A percentile compares a stretch with the other conserved stretches of the same genome.
Evolutionary conservation across 2,888 invertebrate genomes (phyloP).

Genomic region (Pachliopta kotzebuea): DNA sequence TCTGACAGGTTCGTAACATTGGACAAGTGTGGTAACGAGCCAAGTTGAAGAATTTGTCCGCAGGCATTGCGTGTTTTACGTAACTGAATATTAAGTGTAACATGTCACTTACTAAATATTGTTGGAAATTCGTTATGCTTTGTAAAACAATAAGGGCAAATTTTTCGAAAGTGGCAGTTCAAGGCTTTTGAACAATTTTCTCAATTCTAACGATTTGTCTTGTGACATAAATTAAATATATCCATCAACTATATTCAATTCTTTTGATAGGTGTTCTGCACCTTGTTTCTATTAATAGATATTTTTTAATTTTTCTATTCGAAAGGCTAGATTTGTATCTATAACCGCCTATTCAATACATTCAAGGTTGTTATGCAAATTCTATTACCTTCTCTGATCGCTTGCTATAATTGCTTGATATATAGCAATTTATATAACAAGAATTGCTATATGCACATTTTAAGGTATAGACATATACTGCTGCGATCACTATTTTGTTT

Average conservation of each 20-base stretch:
- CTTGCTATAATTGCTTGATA: too few species aligned
- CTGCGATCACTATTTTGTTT: too few species aligned
- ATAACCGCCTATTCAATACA: conserved; percentile 52
- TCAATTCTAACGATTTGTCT: neutral
- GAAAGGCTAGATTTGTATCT: conserved; percentile 50
- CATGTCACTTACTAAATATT: conserved; percentile 53
- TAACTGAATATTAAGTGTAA: conserved; percentile 61
- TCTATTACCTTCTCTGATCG: conserved; percentile 53
- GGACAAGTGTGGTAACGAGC: conserved; percentile 52
- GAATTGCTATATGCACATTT: conserved; percentile 49
- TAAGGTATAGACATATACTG: conserved; percentile 35
- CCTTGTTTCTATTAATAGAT: neutral
- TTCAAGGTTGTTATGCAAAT: conserved; percentile 66
- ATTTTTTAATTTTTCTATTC: conserved; percentile 36
- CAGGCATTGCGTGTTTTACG: conserved; percentile 60
- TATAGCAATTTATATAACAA: too few species aligned
- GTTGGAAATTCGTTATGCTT: conserved; percentile 64
- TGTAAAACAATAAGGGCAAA: conserved; percentile 64
- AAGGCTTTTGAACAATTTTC: conserved; percentile 3
- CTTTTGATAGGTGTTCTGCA: conserved; percentile 10
- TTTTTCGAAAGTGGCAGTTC: conserved; percentile 16
- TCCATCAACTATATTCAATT: too few species aligned
- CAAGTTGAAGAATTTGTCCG: conserved; percentile 47
- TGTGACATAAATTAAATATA: neutral
- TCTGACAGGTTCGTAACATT: conserved; percentile 52